phyloP scores from a whole-genome alignment of 2,888 invertebrate genomes.

The Lepetodrilus schrolli region DNA sequence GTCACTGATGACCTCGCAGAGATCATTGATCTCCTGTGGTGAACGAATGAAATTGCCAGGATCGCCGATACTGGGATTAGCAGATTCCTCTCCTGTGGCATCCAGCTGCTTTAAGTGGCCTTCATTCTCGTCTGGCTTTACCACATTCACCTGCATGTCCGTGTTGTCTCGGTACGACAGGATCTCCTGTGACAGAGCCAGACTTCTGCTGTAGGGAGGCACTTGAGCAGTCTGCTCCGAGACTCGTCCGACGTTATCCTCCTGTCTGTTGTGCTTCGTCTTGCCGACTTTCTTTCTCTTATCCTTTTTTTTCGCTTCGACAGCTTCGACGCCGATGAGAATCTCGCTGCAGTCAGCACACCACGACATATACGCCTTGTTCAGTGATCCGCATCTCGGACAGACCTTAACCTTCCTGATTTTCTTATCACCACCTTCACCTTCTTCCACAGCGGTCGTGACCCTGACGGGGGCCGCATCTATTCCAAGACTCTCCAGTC shows the following conservation, averaged over 20 bases:
- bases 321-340: constrained; percentile 64
- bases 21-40: constrained; percentile 56
- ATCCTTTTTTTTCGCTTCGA: constrained; percentile 49
- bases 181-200: background rate
- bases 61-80: background rate
- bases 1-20: constrained; percentile 57
- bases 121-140: background rate
- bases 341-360: constrained; percentile 67
- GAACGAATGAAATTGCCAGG: constrained; percentile 33
- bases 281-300: constrained; percentile 31
- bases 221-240: background rate
- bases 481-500: constrained; percentile 59
- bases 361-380: constrained; percentile 69
- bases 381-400: constrained; percentile 63
- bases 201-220: background rate
- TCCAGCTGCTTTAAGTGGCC: background rate
- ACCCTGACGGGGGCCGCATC: constrained; percentile 51
- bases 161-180: background rate
- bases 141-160: background rate
- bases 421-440: constrained; percentile 31
- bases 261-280: background rate
- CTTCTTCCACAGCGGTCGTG: constrained; percentile 25
- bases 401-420: constrained; percentile 55
- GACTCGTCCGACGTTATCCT: background rate
- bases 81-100: background rate